Evolutionary conservation across 2,797 vertebrate species (phyloP).

Genomic region (Myotis planiceps): DNA sequence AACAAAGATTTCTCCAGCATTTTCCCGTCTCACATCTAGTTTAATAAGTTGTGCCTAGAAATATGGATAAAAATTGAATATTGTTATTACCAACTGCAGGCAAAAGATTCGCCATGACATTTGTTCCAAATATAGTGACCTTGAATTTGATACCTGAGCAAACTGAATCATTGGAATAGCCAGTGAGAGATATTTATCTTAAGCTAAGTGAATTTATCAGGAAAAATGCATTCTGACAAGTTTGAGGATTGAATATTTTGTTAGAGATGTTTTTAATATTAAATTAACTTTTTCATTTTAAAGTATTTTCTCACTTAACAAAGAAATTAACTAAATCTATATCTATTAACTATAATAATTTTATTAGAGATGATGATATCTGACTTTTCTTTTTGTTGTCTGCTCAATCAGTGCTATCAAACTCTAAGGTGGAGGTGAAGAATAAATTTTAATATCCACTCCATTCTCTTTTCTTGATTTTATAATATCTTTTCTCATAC

Average conservation of each 20-base stretch:
- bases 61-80: slow-evolving; percentile 27
- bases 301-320: slow-evolving; percentile 41
- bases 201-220: neutral
- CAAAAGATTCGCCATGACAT: neutral
- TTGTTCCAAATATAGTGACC: slow-evolving; percentile 17
- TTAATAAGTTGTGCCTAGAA: slow-evolving; percentile 44
- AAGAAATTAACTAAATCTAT: neutral
- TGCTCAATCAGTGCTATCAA: neutral
- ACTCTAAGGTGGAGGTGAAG: neutral
- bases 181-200: slow-evolving; percentile 10
- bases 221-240: neutral
- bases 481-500: neutral
- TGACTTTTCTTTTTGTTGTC: neutral
- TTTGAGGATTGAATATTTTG: slow-evolving; percentile 6
- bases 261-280: slow-evolving; percentile 30
- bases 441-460: neutral
- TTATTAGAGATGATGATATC: neutral
- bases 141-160: slow-evolving; percentile 22
- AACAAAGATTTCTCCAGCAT: slow-evolving; percentile 41
- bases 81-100: slow-evolving; percentile 19
- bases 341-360: neutral
- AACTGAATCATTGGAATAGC: neutral
- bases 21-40: neutral
- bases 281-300: neutral
- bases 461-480: neutral